phyloP scores from a whole-genome alignment of 1,140 invertebrate species.

The Arion vulgaris region DNA sequence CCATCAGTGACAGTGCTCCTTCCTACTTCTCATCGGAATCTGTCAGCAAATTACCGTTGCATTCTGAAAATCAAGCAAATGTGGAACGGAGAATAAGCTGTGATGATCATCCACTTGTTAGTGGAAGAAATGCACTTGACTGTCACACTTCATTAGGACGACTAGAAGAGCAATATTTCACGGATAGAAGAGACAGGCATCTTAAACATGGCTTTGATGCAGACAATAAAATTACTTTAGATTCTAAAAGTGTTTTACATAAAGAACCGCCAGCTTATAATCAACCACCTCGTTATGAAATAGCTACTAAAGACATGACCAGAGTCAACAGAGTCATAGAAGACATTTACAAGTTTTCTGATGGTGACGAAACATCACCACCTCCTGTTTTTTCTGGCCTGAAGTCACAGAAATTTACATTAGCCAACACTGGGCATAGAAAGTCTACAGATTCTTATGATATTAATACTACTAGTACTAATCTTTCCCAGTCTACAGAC shows the following conservation, averaged over 20 bases:
- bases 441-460: neutral
- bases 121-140: neutral
- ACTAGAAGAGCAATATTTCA: neutral
- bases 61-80: neutral
- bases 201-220: neutral
- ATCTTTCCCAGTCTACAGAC: too few relatives aligned
- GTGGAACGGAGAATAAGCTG: neutral
- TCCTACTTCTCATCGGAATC: neutral
- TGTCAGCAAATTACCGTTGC: neutral
- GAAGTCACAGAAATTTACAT: neutral
- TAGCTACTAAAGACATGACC: neutral
- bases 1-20: neutral
- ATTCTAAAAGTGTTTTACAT: neutral
- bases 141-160: neutral
- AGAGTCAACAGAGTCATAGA: conserved; percentile 6
- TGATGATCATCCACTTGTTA: neutral
- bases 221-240: neutral
- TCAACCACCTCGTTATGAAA: neutral
- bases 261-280: neutral
- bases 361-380: conserved; percentile 3
- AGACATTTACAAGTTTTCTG: conserved; percentile 7
- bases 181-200: neutral
- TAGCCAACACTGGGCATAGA: neutral
- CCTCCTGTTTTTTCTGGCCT: neutral
- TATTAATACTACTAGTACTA: too few relatives aligned